Conservation (phyloP, 1,140 invertebrate genomes). For the Cylas formicarius region DNA sequence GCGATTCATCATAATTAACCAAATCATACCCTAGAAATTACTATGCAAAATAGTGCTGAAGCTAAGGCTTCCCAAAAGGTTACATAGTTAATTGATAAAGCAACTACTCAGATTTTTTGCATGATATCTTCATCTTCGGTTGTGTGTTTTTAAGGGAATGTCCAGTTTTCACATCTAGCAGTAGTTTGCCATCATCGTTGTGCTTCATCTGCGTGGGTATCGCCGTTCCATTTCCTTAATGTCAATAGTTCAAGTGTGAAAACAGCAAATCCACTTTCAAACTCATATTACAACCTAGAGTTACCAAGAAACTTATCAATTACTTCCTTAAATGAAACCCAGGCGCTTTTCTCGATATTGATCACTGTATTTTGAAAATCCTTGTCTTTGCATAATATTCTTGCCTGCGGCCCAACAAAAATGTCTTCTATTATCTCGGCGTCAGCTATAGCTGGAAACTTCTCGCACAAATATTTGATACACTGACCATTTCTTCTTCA, state of each 20-base stretch:
- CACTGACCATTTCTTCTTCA: conserved; percentile 2
- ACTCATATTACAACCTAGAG: conserved; percentile 1
- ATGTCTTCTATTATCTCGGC: conserved; percentile 3
- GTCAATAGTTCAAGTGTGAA: conserved; percentile 6
- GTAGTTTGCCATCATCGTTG: conserved; percentile 7
- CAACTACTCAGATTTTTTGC: too few relatives aligned
- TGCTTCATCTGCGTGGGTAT: conserved; percentile 8
- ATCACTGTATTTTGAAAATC: too few relatives aligned
- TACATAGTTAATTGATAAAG: too few relatives aligned
- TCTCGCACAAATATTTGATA: conserved; percentile 8
- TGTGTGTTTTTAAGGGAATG: conserved; percentile 2
- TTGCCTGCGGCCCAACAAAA: conserved; percentile 6
- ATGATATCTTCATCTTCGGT: too few relatives aligned
- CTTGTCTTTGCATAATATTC: conserved; percentile 7
- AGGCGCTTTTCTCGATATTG: conserved; percentile 1
- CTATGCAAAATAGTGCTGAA: too few relatives aligned
- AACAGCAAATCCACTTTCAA: background rate
- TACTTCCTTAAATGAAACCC: conserved; percentile 1
- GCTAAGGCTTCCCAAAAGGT: too few relatives aligned
- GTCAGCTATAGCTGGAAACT: conserved; percentile 3
- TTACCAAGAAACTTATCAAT: conserved; percentile 2
- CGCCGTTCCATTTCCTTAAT: conserved; percentile 6
- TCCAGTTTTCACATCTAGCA: conserved; percentile 6
- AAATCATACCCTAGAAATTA: too few relatives aligned
- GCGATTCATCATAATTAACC: too few relatives aligned